These are phyloP conservation scores for Triops longicaudatus DNA, from an alignment of 1,140 invertebrate genomes.

Conservation along the genomic window DNA sequence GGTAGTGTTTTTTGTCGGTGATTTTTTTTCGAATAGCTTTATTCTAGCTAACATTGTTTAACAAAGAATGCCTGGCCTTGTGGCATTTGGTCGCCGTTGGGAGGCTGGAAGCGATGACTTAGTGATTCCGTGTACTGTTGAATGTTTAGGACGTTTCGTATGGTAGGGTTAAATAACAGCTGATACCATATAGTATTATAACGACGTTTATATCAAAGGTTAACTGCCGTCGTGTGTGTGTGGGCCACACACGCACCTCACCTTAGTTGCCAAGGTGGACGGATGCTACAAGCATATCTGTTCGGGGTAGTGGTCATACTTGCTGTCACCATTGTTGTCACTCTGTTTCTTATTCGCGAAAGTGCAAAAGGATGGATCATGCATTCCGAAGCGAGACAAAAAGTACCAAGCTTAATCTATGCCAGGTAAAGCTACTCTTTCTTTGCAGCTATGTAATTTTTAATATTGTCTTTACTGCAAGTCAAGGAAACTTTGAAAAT, in stretches of 20 bases:
- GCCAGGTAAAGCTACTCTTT: constrained; percentile 34
- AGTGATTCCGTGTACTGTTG: constrained; percentile 43
- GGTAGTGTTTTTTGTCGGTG: no score
- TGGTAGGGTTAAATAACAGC: constrained; percentile 40
- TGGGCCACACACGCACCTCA: constrained; percentile 33
- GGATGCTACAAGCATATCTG: constrained; percentile 32
- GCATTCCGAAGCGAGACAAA: constrained; percentile 37
- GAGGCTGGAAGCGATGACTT: constrained; percentile 48
- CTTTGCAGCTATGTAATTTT: no score
- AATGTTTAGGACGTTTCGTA: constrained; percentile 43
- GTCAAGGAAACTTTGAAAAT: no score
- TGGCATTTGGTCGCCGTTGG: constrained; percentile 47
- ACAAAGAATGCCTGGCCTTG: constrained; percentile 45
- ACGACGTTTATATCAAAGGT: constrained; percentile 24
- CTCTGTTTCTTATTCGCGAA: constrained; percentile 35
- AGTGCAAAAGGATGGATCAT: constrained; percentile 41
- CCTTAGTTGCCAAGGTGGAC: constrained; percentile 32
- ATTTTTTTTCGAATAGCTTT: no score
- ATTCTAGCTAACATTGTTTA: not conserved
- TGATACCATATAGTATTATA: not conserved
- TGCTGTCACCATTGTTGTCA: constrained; percentile 35
- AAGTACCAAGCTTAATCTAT: constrained; percentile 40
- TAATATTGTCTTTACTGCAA: no score
- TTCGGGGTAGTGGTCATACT: constrained; percentile 36
- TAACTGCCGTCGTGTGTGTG: constrained; percentile 33